phyloP scores from a whole-genome alignment of 2,888 invertebrate genomes.

The Malthinus seriepunctatus region DNA sequence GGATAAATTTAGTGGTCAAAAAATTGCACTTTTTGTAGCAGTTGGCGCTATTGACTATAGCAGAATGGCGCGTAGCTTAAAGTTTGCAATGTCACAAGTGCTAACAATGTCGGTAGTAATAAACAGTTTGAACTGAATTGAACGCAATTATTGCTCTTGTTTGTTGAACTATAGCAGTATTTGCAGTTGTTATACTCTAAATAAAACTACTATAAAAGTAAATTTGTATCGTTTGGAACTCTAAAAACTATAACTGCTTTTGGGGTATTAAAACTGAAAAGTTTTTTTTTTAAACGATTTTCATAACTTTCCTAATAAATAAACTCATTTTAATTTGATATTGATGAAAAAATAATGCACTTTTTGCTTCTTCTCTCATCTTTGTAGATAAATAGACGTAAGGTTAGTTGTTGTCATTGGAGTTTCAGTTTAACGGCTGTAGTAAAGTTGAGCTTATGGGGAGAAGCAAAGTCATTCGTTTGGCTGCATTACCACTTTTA shows the following conservation, averaged over 20 bases:
- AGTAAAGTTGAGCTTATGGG: slow-evolving; percentile 43
- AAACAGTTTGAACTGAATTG: slow-evolving; percentile 17
- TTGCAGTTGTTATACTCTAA: slow-evolving; percentile 23
- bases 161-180: slow-evolving; percentile 18
- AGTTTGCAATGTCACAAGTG: slow-evolving; percentile 30
- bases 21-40: slow-evolving; percentile 34
- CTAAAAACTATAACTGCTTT: too few species aligned
- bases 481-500: slow-evolving; percentile 43
- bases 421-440: slow-evolving; percentile 43
- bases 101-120: slow-evolving; percentile 28
- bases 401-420: slow-evolving; percentile 43
- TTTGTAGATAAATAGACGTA: not conserved
- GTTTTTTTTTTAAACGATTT: too few species aligned
- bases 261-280: too few species aligned
- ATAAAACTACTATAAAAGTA: too few species aligned
- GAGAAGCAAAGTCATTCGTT: slow-evolving; percentile 38
- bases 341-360: slow-evolving; percentile 1
- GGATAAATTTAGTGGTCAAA: slow-evolving; percentile 31
- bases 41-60: slow-evolving; percentile 29
- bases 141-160: slow-evolving; percentile 14
- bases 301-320: not conserved
- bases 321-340: not conserved
- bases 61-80: slow-evolving; percentile 25
- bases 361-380: slow-evolving; percentile 17
- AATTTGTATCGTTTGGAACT: too few species aligned